Conservation (phyloP, 1,140 invertebrate species). For the Solenopsis invicta region DNA sequence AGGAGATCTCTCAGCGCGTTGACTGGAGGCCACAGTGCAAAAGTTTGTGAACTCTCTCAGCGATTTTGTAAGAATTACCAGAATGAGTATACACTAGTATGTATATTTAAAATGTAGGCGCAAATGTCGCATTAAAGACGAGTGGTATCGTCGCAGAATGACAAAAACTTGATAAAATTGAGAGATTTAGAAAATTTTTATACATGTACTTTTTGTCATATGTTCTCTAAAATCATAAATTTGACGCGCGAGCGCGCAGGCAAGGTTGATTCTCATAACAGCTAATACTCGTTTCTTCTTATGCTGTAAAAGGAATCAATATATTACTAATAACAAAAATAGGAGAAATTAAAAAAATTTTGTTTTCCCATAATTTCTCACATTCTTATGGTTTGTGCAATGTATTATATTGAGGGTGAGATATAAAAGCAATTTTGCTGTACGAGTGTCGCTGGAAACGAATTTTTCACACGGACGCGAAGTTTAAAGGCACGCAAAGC, state of each 20-base stretch:
- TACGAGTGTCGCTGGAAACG: constrained; percentile 71
- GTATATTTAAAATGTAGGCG: neutral
- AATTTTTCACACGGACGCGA: constrained; percentile 71
- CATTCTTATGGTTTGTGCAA: neutral
- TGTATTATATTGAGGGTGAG: constrained; percentile 21
- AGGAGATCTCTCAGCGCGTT: constrained; percentile 15
- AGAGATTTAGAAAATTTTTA: neutral
- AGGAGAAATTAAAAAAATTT: neutral
- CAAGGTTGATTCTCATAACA: neutral
- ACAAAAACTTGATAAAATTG: neutral
- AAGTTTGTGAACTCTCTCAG: constrained; percentile 7
- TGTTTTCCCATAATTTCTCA: neutral
- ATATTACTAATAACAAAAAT: neutral
- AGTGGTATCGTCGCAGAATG: neutral
- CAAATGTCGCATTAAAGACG: neutral
- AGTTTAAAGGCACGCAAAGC: constrained; percentile 61
- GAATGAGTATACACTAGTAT: neutral
- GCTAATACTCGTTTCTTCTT: neutral
- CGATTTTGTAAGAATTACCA: neutral
- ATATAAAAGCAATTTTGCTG: constrained; percentile 70
- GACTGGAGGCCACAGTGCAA: constrained; percentile 18
- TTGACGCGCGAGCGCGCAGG: neutral
- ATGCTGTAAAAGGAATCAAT: neutral
- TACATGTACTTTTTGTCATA: neutral
- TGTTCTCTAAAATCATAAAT: neutral